Evolutionary conservation across 2,888 invertebrate species (phyloP).

Genomic region (Megamerina dolium): DNA sequence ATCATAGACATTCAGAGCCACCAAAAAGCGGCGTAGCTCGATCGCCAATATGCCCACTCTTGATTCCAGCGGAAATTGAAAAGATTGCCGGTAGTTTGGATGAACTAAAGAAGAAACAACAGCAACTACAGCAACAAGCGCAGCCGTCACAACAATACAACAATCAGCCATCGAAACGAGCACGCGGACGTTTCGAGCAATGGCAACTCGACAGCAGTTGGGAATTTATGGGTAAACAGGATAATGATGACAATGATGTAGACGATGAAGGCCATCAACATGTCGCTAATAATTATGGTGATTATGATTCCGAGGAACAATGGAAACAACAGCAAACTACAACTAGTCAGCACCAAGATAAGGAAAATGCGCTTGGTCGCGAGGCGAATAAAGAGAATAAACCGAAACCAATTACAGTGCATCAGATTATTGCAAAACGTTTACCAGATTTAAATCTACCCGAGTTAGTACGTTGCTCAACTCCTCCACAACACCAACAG

Average conservation of each 20-base stretch:
- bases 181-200: constrained; percentile 51
- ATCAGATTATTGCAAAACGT: constrained; percentile 69
- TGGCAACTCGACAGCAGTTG: constrained; percentile 88
- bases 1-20: constrained; percentile 60
- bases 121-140: constrained; percentile 24
- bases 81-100: constrained; percentile 49
- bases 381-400: constrained; percentile 34
- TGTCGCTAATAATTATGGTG: constrained; percentile 33
- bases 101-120: constrained; percentile 53
- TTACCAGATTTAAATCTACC: constrained; percentile 53
- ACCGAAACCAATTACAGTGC: constrained; percentile 61
- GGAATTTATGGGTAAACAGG: constrained; percentile 73
- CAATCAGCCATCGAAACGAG: constrained; percentile 41
- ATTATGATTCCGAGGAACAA: constrained; percentile 42
- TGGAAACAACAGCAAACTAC: constrained; percentile 32
- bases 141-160: constrained; percentile 26
- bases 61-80: constrained; percentile 54
- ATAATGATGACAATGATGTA: constrained; percentile 27
- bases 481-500: constrained; percentile 44
- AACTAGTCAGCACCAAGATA: constrained; percentile 30
- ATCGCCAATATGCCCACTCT: constrained; percentile 54
- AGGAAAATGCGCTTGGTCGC: constrained; percentile 36
- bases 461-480: constrained; percentile 62
- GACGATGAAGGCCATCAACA: constrained; percentile 29
- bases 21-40: constrained; percentile 48